These are phyloP conservation scores for Vulpes ferrilata DNA, from an alignment of 2,113 vertebrate genomes.

Conservation along the genomic window DNA sequence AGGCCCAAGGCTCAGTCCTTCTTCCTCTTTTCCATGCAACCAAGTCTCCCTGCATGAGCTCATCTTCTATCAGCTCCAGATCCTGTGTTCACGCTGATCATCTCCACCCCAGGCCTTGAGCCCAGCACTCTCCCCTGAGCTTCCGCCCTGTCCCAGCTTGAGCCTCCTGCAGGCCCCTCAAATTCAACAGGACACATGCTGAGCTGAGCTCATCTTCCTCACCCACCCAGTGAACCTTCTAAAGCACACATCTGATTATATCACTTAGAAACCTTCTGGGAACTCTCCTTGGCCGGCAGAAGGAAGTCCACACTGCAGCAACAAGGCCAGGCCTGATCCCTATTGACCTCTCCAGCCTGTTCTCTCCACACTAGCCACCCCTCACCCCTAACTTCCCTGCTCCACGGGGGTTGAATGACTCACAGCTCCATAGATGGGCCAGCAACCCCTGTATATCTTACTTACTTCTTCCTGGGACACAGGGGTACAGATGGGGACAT, in stretches of 20 bases:
- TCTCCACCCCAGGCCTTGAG: conserved; percentile 23
- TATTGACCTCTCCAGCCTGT: not conserved
- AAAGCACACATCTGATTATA: conserved; percentile 26
- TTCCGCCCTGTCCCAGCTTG: not conserved
- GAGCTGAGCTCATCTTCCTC: conserved; percentile 74
- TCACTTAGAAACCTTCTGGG: conserved; percentile 54
- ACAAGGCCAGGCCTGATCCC: not conserved
- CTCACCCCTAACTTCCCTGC: not conserved
- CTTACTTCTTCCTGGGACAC: conserved; percentile 56
- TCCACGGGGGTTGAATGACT: conserved; percentile 44
- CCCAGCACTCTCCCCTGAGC: conserved; percentile 57
- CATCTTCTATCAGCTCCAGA: conserved; percentile 63
- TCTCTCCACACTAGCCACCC: not conserved
- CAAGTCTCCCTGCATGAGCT: conserved; percentile 56
- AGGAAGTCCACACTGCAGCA: conserved; percentile 15
- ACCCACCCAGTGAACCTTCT: conserved; percentile 53
- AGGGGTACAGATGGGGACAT: conserved; percentile 22
- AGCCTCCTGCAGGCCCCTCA: conserved; percentile 53
- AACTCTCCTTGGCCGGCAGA: not conserved
- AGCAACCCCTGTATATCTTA: not conserved
- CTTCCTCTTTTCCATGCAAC: not conserved
- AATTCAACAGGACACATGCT: conserved; percentile 48
- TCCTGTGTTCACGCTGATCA: conserved; percentile 69
- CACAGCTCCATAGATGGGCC: conserved; percentile 33
- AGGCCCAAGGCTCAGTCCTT: not conserved